A percentile compares a stretch with the other conserved stretches of the same genome.
Evolutionary conservation across 1,140 invertebrate species (phyloP).

Genomic region (Polypedilum pembai): DNA sequence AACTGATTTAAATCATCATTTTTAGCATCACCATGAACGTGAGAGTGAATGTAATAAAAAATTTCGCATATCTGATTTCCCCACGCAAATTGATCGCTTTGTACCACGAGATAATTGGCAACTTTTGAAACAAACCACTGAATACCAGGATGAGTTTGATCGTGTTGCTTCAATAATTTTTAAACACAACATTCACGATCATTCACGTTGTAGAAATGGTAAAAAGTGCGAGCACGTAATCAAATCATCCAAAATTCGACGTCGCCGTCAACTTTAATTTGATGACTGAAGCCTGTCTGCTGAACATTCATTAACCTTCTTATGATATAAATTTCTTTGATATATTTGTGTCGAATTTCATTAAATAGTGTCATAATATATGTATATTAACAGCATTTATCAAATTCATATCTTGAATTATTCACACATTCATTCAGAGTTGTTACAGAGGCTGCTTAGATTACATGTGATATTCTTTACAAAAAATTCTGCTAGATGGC

Average conservation of each 20-base stretch:
- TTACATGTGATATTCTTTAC: too few species aligned
- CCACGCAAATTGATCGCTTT: background rate
- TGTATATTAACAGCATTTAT: too few species aligned
- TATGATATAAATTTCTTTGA: too few species aligned
- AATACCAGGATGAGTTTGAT: background rate
- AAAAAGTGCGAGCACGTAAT: background rate
- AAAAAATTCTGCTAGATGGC: too few species aligned
- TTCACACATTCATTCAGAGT: too few species aligned
- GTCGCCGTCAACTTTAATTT: background rate
- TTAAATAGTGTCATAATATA: too few species aligned
- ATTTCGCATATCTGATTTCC: background rate
- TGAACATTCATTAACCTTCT: background rate
- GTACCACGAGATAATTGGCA: background rate
- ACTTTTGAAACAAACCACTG: background rate
- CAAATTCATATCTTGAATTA: too few species aligned
- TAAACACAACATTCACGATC: constrained; percentile 6
- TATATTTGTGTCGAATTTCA: too few species aligned
- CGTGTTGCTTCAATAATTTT: background rate
- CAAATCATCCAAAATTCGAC: background rate
- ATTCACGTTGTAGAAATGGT: background rate
- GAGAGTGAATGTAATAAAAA: background rate
- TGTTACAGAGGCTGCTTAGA: too few species aligned
- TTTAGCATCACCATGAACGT: too few species aligned
- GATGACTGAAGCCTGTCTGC: background rate
- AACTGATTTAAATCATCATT: too few species aligned